A percentile compares a stretch with the other conserved stretches of the same genome.
Evolutionary conservation across 2,113 vertebrate species (phyloP).

Genomic region (Petroica traversi): DNA sequence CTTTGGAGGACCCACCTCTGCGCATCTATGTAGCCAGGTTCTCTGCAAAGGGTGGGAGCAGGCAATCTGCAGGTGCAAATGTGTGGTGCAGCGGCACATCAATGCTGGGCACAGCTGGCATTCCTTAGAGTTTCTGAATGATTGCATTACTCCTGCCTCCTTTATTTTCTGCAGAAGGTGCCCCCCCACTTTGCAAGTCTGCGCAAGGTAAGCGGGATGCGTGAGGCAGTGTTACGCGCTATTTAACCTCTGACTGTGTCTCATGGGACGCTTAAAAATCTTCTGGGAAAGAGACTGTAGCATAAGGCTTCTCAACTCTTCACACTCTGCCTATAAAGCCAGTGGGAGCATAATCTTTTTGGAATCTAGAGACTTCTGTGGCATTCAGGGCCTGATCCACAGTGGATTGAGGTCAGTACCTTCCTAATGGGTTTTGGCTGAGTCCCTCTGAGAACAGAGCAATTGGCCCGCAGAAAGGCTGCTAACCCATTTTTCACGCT

Average conservation of each 20-base stretch:
- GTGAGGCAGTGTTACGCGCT: neutral
- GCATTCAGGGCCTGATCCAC: neutral
- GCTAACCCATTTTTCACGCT: neutral
- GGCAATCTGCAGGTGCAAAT: neutral
- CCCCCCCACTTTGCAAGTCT: neutral
- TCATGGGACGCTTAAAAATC: neutral
- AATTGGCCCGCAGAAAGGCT: neutral
- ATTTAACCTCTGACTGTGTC: neutral
- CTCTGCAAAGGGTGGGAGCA: neutral
- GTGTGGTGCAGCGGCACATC: neutral
- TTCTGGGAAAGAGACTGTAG: neutral
- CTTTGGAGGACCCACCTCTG: neutral
- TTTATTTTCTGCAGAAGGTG: neutral
- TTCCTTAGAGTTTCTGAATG: neutral
- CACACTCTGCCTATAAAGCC: neutral
- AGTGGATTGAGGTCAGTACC: neutral
- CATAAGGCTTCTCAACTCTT: neutral
- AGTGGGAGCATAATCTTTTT: neutral
- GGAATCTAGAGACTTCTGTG: neutral
- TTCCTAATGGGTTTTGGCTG: constrained; percentile 8
- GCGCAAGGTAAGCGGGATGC: neutral
- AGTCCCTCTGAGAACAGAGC: neutral
- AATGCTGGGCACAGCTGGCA: neutral
- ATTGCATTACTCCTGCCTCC: neutral
- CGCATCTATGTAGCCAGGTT: neutral